These are phyloP conservation scores for Matsumurasca onukii DNA, from an alignment of 1,140 invertebrate species.

Conservation along the genomic window DNA sequence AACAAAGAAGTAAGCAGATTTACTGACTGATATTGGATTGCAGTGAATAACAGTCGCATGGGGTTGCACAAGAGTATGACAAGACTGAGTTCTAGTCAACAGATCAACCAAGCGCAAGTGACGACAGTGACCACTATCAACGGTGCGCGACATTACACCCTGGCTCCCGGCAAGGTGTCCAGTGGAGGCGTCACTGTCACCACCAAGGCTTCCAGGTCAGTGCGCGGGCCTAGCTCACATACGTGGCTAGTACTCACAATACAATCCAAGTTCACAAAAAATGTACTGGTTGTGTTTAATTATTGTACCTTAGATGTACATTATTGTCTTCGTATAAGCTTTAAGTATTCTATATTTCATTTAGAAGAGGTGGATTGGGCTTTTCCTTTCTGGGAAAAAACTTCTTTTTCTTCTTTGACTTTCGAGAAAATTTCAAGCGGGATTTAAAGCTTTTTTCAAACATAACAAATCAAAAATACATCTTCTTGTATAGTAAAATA, in stretches of 20 bases:
- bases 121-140: constrained; percentile 42
- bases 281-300: background rate
- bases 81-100: constrained; percentile 70
- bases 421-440: too few relatives aligned
- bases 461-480: too few relatives aligned
- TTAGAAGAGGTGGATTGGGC: background rate
- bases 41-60: constrained; percentile 45
- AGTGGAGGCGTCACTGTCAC: constrained; percentile 66
- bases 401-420: background rate
- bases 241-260: too few relatives aligned
- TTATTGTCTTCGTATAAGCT: background rate
- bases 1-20: too few relatives aligned
- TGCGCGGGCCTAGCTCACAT: too few relatives aligned
- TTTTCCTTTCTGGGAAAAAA: background rate
- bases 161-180: constrained; percentile 47
- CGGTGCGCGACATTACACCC: constrained; percentile 35
- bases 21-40: too few relatives aligned
- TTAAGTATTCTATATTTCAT: background rate
- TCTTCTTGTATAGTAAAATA: too few relatives aligned
- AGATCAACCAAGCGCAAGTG: constrained; percentile 53
- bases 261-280: background rate
- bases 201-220: constrained; percentile 46
- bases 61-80: constrained; percentile 82
- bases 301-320: background rate
- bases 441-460: too few relatives aligned